phyloP scores from a whole-genome alignment of 2,888 invertebrate species.

The Machimus rusticus region DNA sequence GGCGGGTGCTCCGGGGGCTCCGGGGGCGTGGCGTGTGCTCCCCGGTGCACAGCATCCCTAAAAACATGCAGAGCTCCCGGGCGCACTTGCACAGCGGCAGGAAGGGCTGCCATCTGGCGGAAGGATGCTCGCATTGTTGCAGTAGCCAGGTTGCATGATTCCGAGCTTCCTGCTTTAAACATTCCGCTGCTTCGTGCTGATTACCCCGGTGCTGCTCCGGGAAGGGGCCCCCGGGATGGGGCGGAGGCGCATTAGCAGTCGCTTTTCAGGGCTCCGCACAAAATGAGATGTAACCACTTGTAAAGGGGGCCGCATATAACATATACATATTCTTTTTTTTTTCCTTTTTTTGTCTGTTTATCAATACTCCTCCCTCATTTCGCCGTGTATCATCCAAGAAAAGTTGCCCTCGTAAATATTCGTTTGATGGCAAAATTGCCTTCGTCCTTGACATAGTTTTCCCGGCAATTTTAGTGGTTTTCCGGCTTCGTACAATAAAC shows the following conservation, averaged over 20 bases:
- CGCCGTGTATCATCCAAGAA: background rate
- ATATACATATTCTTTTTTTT: too few relatives aligned
- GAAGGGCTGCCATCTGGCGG: background rate
- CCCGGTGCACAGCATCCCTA: background rate
- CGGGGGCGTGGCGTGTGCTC: background rate
- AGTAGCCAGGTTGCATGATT: background rate
- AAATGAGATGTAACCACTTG: conserved; percentile 8
- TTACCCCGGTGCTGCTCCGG: background rate
- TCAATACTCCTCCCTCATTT: conserved; percentile 4
- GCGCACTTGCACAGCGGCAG: background rate
- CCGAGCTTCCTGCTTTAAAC: background rate
- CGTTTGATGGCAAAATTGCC: conserved; percentile 22
- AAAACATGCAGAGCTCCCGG: background rate
- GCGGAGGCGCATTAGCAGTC: background rate
- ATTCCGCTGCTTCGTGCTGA: background rate
- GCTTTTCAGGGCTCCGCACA: background rate
- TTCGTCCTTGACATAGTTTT: conserved; percentile 21
- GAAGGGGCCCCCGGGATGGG: background rate
- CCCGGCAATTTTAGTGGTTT: conserved; percentile 2
- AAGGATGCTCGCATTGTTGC: background rate
- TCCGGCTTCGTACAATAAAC: conserved; percentile 6
- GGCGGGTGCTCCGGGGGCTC: background rate
- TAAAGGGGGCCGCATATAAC: background rate
- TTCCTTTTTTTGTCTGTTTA: background rate
- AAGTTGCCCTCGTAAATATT: conserved; percentile 8